A percentile compares a stretch with the other conserved stretches of the same genome.
These are phyloP conservation scores for Leucophora obtusa DNA, from an alignment of 2,888 invertebrate species.

Conservation along the genomic window DNA sequence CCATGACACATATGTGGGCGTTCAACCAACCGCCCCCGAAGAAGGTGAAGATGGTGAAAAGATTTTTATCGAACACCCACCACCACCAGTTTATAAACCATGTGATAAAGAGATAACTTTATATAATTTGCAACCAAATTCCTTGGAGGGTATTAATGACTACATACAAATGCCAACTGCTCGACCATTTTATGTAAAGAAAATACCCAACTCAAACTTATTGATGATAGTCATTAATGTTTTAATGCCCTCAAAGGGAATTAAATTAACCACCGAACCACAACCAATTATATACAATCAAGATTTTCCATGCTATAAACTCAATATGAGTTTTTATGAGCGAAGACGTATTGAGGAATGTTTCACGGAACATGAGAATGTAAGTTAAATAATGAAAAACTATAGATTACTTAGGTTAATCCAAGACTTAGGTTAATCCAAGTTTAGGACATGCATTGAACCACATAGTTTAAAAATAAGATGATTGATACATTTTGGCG, in stretches of 20 bases:
- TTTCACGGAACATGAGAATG: conserved; percentile 86
- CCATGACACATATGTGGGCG: conserved; percentile 67
- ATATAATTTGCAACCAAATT: conserved; percentile 83
- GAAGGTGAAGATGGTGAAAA: conserved; percentile 76
- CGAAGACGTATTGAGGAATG: conserved; percentile 86
- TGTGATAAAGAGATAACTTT: conserved; percentile 87
- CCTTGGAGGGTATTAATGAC: conserved; percentile 78
- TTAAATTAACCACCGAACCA: conserved; percentile 79
- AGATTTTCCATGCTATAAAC: conserved; percentile 87
- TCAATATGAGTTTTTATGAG: conserved; percentile 84
- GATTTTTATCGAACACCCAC: conserved; percentile 76
- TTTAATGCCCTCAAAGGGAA: conserved; percentile 77
- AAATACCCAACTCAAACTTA: conserved; percentile 88
- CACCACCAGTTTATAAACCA: conserved; percentile 78
- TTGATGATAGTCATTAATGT: conserved; percentile 86
- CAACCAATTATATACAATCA: conserved; percentile 71
- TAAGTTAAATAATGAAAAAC: conserved; percentile 72
- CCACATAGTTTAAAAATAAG: no score
- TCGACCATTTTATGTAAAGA: conserved; percentile 84
- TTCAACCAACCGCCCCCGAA: conserved; percentile 69
- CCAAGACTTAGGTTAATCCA: no score
- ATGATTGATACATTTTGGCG: no score
- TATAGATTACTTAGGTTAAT: no score
- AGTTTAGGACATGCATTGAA: no score
- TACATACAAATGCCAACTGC: conserved; percentile 78